Evolutionary conservation across 2,113 vertebrate genomes (phyloP), one percentile per base, ranked within the genome.

Genomic region (Solea senegalensis): DNA sequence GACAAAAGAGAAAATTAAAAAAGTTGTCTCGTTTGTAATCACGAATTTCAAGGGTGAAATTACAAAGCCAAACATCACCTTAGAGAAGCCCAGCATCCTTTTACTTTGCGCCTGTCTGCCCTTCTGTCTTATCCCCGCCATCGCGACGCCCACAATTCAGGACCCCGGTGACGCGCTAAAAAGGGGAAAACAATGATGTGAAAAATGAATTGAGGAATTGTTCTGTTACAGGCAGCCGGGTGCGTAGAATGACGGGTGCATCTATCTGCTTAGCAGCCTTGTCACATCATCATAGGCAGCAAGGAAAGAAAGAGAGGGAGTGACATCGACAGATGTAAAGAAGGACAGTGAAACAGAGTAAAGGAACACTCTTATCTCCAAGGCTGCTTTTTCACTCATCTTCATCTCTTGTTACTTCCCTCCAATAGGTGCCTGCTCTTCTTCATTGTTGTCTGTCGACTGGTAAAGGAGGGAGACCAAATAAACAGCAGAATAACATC

Each of bases 1-100:
- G 96, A 99, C 96, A 97, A 99, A 97, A 96, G 96, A 96, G 95
- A 95, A 97, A 98, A 98, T 98, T 97, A 96, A 97, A 96, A 98
- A 98, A 97, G 95, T 97, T 98, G 96, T 98, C 96, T 95, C 95
- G 95, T 97, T 97, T 96, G 96, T 97, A 98, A 98, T 98, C 96
- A 97, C 95, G 92, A 97, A 97, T 97, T 96, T 97, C 94, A 95
- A 95, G 96, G 96, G 95, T 97, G 95, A 96, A 96, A 98, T 98
- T 96, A 96, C 95, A 95, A 95, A 96, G 94, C 95, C 93, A 93
- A 95, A 96, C 95, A 96, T 91, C 90, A 93, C 95, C 92, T 88
- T 79, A 62, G 89, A 89, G 91, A 91, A 80, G 90, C 85, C 72
- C 74, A 59, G 86, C 82, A 89, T 90, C 89, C 85, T 85, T 86